Conservation (phyloP, 2,797 vertebrate genomes). For the Sebastolobus altivelis region DNA sequence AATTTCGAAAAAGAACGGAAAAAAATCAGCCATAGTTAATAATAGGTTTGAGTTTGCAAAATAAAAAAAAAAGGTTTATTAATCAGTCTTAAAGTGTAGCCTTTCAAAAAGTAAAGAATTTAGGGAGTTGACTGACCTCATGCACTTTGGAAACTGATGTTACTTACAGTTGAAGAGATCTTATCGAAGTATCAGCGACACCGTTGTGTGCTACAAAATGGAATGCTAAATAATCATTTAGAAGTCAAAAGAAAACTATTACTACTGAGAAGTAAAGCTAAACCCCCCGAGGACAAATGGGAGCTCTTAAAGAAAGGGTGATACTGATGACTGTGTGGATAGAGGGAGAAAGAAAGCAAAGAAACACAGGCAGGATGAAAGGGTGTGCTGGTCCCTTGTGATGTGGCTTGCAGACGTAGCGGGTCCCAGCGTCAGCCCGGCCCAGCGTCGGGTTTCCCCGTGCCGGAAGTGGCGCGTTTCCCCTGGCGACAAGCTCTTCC, state of each 20-base stretch:
- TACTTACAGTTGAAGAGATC: conserved; percentile 32
- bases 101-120: not conserved
- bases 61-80: not conserved
- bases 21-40: conserved; percentile 23
- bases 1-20: conserved; percentile 14
- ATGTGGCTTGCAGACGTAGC: conserved; percentile 82
- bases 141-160: conserved; percentile 20
- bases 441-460: conserved; percentile 82
- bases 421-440: conserved; percentile 75
- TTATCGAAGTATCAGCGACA: conserved; percentile 51
- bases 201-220: conserved; percentile 43
- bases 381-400: conserved; percentile 82
- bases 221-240: conserved; percentile 77
- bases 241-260: conserved; percentile 80
- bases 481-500: conserved; percentile 89
- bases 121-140: conserved; percentile 19
- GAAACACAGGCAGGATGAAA: conserved; percentile 87
- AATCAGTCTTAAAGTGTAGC: not conserved
- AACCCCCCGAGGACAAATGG: conserved; percentile 73
- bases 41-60: conserved; percentile 2
- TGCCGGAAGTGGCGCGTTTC: conserved; percentile 87
- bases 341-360: conserved; percentile 84
- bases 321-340: conserved; percentile 87
- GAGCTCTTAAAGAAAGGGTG: conserved; percentile 69
- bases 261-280: conserved; percentile 75